These are phyloP conservation scores for Chaenodraco wilsoni DNA, from an alignment of 2,797 vertebrate genomes.

Conservation along the genomic window DNA sequence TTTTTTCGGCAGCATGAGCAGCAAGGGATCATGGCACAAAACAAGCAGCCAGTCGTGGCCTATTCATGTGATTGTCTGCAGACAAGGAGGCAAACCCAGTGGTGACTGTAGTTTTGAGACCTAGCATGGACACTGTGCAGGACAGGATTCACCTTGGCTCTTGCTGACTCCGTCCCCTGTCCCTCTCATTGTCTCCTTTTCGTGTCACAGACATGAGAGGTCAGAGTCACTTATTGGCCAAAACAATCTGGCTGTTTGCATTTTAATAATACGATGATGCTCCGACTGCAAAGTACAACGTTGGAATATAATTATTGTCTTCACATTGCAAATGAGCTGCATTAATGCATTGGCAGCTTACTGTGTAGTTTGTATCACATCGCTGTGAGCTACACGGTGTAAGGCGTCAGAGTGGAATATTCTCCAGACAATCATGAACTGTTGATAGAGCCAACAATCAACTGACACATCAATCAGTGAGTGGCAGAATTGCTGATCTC, in stretches of 20 bases:
- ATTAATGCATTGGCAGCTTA: slow-evolving; percentile 25
- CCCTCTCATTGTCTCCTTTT: slow-evolving; percentile 29
- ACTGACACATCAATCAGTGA: slow-evolving; percentile 68
- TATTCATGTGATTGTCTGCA: slow-evolving; percentile 81
- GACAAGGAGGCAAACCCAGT: slow-evolving; percentile 59
- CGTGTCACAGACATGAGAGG: slow-evolving; percentile 28
- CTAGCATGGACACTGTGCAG: slow-evolving; percentile 38
- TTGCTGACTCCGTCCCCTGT: slow-evolving; percentile 44
- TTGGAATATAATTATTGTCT: slow-evolving; percentile 25
- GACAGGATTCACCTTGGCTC: slow-evolving; percentile 59
- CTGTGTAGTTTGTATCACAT: slow-evolving; percentile 34
- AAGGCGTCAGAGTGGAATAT: slow-evolving; percentile 42
- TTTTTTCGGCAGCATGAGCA: slow-evolving; percentile 83
- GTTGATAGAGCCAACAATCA: slow-evolving; percentile 71
- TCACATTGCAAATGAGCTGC: slow-evolving; percentile 28
- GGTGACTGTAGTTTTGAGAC: slow-evolving; percentile 49
- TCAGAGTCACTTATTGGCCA: slow-evolving; percentile 38
- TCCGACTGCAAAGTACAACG: slow-evolving; percentile 12
- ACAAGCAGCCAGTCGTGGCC: slow-evolving; percentile 84
- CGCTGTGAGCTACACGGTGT: background rate
- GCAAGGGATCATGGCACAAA: slow-evolving; percentile 84
- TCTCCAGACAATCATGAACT: slow-evolving; percentile 58
- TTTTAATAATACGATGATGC: slow-evolving; percentile 10
- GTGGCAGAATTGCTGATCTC: slow-evolving; percentile 76
- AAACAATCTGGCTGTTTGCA: slow-evolving; percentile 23